Conservation (phyloP, 2,113 vertebrate genomes). For the Thinocorus orbignyianus region DNA sequence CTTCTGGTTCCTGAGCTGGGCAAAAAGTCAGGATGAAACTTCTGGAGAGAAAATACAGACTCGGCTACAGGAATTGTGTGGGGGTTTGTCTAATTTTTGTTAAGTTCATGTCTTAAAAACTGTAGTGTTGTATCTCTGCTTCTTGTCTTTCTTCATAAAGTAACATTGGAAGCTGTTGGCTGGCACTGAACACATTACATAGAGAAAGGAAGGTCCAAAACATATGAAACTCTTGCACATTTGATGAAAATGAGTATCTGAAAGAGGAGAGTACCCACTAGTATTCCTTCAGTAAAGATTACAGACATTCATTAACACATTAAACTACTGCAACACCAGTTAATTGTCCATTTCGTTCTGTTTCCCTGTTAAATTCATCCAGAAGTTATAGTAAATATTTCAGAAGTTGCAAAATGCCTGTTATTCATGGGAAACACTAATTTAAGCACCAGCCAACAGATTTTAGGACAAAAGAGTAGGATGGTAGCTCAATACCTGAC, state of each 20-base stretch:
- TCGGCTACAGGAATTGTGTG: not conserved
- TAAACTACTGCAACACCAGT: not conserved
- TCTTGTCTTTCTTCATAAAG: not conserved
- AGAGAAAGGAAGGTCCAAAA: not conserved
- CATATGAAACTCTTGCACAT: accelerated
- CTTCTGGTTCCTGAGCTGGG: not conserved
- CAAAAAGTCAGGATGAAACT: not conserved
- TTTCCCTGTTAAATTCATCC: not conserved
- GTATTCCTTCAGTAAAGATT: not conserved
- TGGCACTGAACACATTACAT: not conserved
- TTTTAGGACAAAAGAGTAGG: not conserved
- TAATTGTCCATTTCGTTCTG: not conserved
- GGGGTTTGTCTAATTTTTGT: not conserved
- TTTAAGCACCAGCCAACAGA: not conserved
- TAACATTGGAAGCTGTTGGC: not conserved
- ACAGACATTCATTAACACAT: not conserved
- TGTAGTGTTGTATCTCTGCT: not conserved
- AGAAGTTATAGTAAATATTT: not conserved
- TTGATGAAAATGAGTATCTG: not conserved
- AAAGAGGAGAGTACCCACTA: not conserved
- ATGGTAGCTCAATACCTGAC: not conserved
- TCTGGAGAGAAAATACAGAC: not conserved
- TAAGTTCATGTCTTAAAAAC: not conserved
- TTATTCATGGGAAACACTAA: not conserved
- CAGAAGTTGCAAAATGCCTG: not conserved